phyloP scores from a whole-genome alignment of 2,797 vertebrate genomes.

The Danio albolineatus region DNA sequence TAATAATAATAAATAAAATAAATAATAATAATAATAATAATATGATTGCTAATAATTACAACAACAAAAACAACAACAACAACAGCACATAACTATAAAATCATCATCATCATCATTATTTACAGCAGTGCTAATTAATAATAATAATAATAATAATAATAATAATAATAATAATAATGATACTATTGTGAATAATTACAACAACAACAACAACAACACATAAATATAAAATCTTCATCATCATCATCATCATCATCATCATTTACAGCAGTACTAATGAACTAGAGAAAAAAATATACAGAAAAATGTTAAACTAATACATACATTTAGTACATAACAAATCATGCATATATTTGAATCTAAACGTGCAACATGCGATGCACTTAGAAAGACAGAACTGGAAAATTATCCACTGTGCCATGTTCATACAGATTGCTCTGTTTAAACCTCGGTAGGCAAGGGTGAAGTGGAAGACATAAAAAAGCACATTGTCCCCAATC shows the following conservation, averaged over 20 bases:
- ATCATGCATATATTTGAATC: background rate
- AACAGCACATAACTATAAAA: too few species aligned
- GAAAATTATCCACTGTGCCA: background rate
- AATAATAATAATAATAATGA: too few species aligned
- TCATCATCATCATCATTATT: too few species aligned
- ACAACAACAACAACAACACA: too few species aligned
- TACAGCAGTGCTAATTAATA: too few species aligned
- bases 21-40: too few species aligned
- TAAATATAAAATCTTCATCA: too few species aligned
- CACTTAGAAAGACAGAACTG: slow-evolving; percentile 11
- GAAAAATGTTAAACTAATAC: background rate
- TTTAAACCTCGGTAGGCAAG: slow-evolving; percentile 47
- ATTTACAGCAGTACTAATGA: background rate
- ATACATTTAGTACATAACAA: background rate
- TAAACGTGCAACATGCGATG: slow-evolving; percentile 11
- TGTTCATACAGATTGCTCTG: slow-evolving; percentile 40
- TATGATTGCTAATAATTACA: too few species aligned
- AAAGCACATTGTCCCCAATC: slow-evolving; percentile 53
- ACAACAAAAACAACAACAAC: too few species aligned
- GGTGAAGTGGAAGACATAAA: slow-evolving; percentile 49
- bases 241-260: background rate
- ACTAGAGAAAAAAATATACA: background rate
- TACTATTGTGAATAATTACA: too few species aligned
- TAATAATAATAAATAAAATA: too few species aligned
- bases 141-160: too few species aligned